Base-by-base conservation (phyloP, 2,888 invertebrate species). In the Dichetophora obliterata region DNA sequence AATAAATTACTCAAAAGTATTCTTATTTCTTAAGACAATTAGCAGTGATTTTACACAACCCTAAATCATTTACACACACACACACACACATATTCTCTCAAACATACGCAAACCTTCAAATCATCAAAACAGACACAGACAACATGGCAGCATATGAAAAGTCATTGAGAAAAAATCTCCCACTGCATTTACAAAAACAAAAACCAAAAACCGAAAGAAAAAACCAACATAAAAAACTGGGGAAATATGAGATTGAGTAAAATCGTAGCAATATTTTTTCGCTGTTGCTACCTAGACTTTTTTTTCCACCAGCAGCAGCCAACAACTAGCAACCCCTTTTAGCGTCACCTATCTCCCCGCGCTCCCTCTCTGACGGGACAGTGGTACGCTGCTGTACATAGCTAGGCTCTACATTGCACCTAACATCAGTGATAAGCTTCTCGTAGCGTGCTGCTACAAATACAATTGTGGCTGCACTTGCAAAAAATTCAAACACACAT, bases 211-310 rank as follows among this genome's bases (percentile, higher is more conserved):
- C n/a, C 5, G 31, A 37, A 37, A 37, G n/a, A n/a, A n/a, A 37
- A 37, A 37, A 37, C 4, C 37, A 37, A 37, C 37, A 70, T 19
- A 34, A 54, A 54, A 54, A 70, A 70, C 27, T 52, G 9, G 54
- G n/a, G 70, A 70, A 70, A 54, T 43, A 50, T 54, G 70, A 54
- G 54, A 54, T 27, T 54, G 50, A 68, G 50, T 48, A 24, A 50
- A 68, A 68, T 68, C 50, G 24, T 50, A 50, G 68, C 50, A 48
- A 50, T 8, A 66, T 22, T 37, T 66, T 66, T 66, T 43, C 66
- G 22, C 68, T 68, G 68, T 68, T 68, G 68, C 68, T 68, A 68
- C 68, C 68, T 43, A 68, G 50, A 68, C 50, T 68, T 48, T 68
- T 68, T 68, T 31, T 34, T 31, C 3, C 48, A 68, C n/a, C n/a